phyloP scores from a whole-genome alignment of 2,113 vertebrate species.

The Loxodonta africana region DNA sequence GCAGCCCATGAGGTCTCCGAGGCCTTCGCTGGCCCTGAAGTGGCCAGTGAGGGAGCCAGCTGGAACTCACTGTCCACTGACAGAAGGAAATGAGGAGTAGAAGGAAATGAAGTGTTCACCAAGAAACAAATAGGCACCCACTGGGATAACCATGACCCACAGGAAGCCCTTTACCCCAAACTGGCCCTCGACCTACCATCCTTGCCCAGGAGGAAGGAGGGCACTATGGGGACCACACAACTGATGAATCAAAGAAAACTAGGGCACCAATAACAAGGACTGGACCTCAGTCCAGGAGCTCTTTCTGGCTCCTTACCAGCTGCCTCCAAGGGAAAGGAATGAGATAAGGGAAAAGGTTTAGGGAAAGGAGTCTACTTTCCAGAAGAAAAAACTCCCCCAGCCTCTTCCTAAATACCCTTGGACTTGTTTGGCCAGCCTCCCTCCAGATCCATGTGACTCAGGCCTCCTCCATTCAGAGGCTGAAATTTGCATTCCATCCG shows the following conservation, averaged over 20 bases:
- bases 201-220: not conserved
- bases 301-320: not conserved
- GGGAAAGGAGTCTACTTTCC: not conserved
- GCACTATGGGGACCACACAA: too few species aligned
- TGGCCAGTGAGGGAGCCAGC: accelerated
- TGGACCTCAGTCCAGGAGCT: not conserved
- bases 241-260: not conserved
- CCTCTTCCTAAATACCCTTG: not conserved
- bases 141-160: accelerated
- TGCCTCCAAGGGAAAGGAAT: not conserved
- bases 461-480: not conserved
- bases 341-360: not conserved
- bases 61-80: not conserved
- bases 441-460: not conserved
- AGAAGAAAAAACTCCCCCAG: too few species aligned
- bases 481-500: not conserved
- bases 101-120: not conserved
- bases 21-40: not conserved
- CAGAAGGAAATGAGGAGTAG: not conserved
- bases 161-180: not conserved
- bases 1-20: not conserved
- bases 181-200: too few species aligned
- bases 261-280: not conserved
- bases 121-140: not conserved
- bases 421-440: not conserved